Evolutionary conservation across 2,797 vertebrate genomes (phyloP).

Genomic region (Miichthys miiuy): DNA sequence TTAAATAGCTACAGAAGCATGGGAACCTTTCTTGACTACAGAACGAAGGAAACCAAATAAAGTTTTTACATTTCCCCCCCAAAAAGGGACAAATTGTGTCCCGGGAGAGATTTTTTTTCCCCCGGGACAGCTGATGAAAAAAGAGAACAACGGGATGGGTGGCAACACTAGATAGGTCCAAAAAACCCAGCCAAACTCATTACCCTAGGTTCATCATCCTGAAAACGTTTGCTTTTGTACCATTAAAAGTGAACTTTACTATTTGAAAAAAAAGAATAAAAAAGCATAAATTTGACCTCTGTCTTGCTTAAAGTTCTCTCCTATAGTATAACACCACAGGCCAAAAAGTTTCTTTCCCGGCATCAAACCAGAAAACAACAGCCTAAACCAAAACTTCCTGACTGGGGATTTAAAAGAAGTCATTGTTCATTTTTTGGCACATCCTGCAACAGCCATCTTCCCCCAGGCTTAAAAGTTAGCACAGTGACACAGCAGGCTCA

Average conservation of each 20-base stretch:
- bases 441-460: neutral
- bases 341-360: neutral
- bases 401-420: neutral
- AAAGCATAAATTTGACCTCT: neutral
- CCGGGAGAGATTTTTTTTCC: no score
- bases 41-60: no score
- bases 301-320: neutral
- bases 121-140: no score
- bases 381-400: neutral
- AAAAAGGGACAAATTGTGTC: no score
- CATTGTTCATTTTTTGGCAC: neutral
- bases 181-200: neutral
- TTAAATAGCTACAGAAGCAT: no score
- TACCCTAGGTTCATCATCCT: neutral
- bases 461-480: neutral
- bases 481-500: neutral
- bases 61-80: no score
- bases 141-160: no score
- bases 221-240: neutral
- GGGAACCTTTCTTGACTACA: no score
- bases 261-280: neutral
- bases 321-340: neutral
- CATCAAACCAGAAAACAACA: neutral
- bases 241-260: neutral
- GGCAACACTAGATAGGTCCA: no score